Evolutionary conservation across 2,113 vertebrate species (phyloP), one percentile per base, ranked within the genome.

Genomic region (Ploceus nigricollis): DNA sequence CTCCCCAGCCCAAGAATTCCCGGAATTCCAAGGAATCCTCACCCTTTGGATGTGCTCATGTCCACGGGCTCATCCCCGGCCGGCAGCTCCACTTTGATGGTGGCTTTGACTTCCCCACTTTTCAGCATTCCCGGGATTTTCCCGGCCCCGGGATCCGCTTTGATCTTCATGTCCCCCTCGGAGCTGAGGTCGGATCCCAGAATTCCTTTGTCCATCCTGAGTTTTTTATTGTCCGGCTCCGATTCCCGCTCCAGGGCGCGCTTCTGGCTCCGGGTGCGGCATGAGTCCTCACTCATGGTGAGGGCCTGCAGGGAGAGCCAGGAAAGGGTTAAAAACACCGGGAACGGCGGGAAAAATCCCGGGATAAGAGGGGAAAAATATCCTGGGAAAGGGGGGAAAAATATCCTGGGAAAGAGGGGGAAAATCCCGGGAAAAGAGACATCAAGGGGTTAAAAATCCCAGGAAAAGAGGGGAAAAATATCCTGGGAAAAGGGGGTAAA

Each of bases 1-100:
- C 6, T 8, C 24, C 40, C 10, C 6, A 27, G 1, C 4, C 33
- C 54, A 2, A 1, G 1, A 18, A 78, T 6, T 24, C 48, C 76
- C 2, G 25, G 39, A 27, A 54, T 56, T 31, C 77, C 63, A 1
- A 0, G 63, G n/a, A 33, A 9, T 17, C 8, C 79, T 98, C 94
- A 99, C 99, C 98, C 99, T 98, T 99, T 99, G 11, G 99, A 98
- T 21, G 99, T 99, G 70, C 99, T 99, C 99, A 99, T 99, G 86
- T 99, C 99, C 84, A 99, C 99, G 0, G 99, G 99, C 77, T 99
- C 98, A 0, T 99, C 99, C 11, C 98, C 98, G 0, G 98, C 98
- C 90, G 98, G 98, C 50, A 99, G 98, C 95, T 99, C 99, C 92
- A 99, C 98, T 94, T 98, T 99, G 91, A 99, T 98, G 30, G 98